Evolutionary conservation across 2,888 invertebrate species (phyloP).

Genomic region (Drosophila histrio): DNA sequence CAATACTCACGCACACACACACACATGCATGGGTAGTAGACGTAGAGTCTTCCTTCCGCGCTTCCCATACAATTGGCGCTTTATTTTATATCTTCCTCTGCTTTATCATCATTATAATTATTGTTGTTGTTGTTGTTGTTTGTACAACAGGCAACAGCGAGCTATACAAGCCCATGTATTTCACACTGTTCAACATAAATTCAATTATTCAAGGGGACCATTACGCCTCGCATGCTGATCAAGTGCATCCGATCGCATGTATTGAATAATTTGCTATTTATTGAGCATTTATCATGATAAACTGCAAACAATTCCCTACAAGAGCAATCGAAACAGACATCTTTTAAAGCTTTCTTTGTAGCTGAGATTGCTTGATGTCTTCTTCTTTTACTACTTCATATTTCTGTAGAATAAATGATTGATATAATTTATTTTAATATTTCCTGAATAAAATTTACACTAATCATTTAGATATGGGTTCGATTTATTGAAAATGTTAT

Average conservation of each 20-base stretch:
- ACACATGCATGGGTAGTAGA: constrained; percentile 9
- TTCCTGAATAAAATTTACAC: too few species aligned
- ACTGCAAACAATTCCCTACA: neutral
- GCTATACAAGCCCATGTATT: constrained; percentile 28
- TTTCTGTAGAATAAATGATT: too few species aligned
- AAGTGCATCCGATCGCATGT: constrained; percentile 2
- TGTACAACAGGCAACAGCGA: constrained; percentile 2
- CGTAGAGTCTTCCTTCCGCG: constrained; percentile 42
- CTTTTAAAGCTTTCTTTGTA: neutral
- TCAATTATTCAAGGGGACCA: constrained; percentile 8
- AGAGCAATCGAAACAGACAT: too few species aligned
- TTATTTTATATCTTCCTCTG: constrained; percentile 72
- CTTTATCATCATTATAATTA: constrained; percentile 52
- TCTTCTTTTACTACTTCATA: too few species aligned
- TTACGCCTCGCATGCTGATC: neutral
- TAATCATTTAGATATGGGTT: too few species aligned
- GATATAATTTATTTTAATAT: too few species aligned
- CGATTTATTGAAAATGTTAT: too few species aligned
- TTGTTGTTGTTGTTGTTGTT: constrained; percentile 33
- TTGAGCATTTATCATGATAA: neutral
- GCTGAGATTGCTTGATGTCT: too few species aligned
- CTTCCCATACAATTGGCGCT: constrained; percentile 67
- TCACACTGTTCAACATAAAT: constrained; percentile 31
- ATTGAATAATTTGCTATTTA: neutral
- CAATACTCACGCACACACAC: constrained; percentile 53